Evolutionary conservation across 1,140 invertebrate species (phyloP).

Genomic region (Acromyrmex heyeri): DNA sequence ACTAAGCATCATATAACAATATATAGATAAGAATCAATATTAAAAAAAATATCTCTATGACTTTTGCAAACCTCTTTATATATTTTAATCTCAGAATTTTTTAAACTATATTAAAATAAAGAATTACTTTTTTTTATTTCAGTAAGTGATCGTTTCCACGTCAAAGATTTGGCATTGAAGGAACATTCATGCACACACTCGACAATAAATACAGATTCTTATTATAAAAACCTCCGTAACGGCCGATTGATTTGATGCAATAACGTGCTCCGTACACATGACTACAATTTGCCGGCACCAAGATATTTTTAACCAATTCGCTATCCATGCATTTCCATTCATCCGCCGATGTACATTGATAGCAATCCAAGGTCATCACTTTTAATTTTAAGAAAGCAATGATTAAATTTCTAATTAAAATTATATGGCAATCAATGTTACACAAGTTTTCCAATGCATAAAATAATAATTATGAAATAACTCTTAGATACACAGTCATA

Average conservation of each 20-base stretch:
- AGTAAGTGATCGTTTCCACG: not conserved
- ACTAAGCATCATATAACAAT: not conserved
- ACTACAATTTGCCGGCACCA: slow-evolving; percentile 90
- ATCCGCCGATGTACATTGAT: slow-evolving; percentile 92
- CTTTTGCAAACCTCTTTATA: not conserved
- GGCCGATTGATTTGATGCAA: slow-evolving; percentile 94
- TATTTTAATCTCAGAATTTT: not conserved
- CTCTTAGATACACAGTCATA: not conserved
- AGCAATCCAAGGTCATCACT: slow-evolving; percentile 91
- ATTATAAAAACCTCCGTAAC: slow-evolving; percentile 84
- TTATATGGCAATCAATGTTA: not conserved
- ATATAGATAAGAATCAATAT: not conserved
- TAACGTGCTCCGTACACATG: slow-evolving; percentile 93
- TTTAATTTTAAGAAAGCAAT: slow-evolving; percentile 78
- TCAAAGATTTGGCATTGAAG: not conserved
- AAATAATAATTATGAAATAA: not conserved
- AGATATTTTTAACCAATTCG: slow-evolving; percentile 88
- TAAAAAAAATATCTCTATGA: not conserved
- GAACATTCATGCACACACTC: slow-evolving; percentile 27
- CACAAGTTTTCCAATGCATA: slow-evolving; percentile 18
- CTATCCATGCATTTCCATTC: slow-evolving; percentile 92
- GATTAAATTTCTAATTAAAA: slow-evolving; percentile 53
- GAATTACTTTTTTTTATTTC: not conserved
- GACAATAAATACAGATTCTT: slow-evolving; percentile 10
- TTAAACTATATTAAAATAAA: not conserved